phyloP scores from a whole-genome alignment of 2,113 vertebrate species.

The Marmota flaviventris region DNA sequence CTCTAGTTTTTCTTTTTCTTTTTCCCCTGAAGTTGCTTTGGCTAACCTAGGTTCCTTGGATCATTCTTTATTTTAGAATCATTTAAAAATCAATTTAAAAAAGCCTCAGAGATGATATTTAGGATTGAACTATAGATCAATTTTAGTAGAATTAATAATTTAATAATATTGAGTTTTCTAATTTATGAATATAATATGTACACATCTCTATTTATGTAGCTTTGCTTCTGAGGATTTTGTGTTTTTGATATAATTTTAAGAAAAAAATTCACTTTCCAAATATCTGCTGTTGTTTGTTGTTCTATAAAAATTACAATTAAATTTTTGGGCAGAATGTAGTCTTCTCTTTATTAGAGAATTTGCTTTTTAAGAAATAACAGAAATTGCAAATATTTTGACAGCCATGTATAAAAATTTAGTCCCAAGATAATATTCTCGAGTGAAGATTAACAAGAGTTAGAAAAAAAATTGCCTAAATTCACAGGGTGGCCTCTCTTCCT shows the following conservation, averaged over 20 bases:
- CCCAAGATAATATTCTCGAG: neutral
- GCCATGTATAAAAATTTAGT: neutral
- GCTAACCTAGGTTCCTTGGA: neutral
- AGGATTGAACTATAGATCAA: neutral
- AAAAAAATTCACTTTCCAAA: neutral
- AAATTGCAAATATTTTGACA: neutral
- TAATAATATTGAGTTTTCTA: neutral
- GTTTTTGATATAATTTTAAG: neutral
- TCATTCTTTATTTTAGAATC: neutral
- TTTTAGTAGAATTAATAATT: neutral
- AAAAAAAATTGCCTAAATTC: neutral
- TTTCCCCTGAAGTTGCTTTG: neutral
- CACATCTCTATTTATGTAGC: neutral
- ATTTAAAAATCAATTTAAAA: neutral
- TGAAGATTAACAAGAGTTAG: conserved; percentile 37
- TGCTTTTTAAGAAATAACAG: neutral
- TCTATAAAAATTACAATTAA: neutral
- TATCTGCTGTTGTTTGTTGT: neutral
- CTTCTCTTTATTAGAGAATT: conserved; percentile 2
- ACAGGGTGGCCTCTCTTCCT: too few species aligned
- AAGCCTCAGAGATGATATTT: neutral
- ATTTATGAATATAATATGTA: neutral
- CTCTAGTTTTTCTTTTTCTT: neutral
- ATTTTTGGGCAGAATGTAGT: neutral
- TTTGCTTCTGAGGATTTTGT: neutral